Evolutionary conservation across 2,888 invertebrate species (phyloP).

Genomic region (Trichopoda pennipes): DNA sequence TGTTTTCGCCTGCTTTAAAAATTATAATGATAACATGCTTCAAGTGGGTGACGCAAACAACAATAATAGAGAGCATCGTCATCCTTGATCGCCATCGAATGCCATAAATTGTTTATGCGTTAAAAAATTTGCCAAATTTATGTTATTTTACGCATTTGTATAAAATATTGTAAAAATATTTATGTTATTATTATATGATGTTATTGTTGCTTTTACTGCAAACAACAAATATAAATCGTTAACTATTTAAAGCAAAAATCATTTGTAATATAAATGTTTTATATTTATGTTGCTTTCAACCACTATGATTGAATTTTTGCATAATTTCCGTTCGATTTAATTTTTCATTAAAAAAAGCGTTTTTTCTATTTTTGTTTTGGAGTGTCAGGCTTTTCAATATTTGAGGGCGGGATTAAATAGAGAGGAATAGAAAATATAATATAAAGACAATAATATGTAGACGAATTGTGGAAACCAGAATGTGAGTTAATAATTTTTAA

Average conservation of each 20-base stretch:
- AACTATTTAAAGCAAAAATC: conserved; percentile 47
- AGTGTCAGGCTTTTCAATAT: conserved; percentile 8
- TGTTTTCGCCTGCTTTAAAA: conserved; percentile 6
- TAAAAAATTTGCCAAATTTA: conserved; percentile 23
- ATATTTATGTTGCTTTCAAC: conserved; percentile 1
- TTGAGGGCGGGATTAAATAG: conserved; percentile 14
- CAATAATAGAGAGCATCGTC: conserved; percentile 32
- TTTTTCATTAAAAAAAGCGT: conserved; percentile 31
- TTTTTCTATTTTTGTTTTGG: conserved; percentile 1
- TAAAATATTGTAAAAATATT: conserved; percentile 50
- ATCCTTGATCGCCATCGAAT: conserved; percentile 36
- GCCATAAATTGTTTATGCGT: conserved; percentile 38
- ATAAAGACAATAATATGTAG: too few relatives aligned
- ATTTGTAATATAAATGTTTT: conserved; percentile 50
- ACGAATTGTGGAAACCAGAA: background rate
- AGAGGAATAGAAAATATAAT: background rate
- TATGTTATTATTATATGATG: conserved; percentile 26
- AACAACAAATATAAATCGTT: conserved; percentile 28
- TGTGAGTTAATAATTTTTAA: too few relatives aligned
- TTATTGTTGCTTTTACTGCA: background rate
- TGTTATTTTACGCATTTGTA: conserved; percentile 29
- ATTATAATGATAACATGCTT: conserved; percentile 60
- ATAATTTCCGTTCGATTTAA: conserved; percentile 66
- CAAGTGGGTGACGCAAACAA: conserved; percentile 60
- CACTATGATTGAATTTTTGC: conserved; percentile 46